These are phyloP conservation scores for Pristis pectinata DNA, from an alignment of 2,797 vertebrate genomes.

Conservation along the genomic window DNA sequence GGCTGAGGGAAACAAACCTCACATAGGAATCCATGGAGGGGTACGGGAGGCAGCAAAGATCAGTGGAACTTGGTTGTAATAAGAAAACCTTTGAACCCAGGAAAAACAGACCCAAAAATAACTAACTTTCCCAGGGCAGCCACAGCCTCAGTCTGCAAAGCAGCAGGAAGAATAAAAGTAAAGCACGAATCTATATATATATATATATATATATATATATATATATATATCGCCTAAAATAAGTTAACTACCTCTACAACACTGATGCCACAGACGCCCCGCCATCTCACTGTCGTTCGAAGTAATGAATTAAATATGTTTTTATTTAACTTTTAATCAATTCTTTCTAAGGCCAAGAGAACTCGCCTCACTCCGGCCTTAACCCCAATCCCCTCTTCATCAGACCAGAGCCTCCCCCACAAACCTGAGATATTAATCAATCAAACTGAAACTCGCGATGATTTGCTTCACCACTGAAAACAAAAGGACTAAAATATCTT, in stretches of 20 bases:
- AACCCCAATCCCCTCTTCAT: neutral
- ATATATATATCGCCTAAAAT: neutral
- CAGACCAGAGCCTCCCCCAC: neutral
- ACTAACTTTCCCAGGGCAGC: neutral
- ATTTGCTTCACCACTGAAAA: neutral
- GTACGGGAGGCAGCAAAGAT: neutral
- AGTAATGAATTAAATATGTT: neutral
- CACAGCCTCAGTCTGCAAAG: neutral
- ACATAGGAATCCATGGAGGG: conserved; percentile 68
- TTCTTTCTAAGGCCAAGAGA: neutral
- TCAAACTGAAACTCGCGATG: neutral
- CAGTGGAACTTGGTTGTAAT: neutral
- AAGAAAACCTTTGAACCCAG: neutral
- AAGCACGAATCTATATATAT: no score
- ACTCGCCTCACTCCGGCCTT: neutral
- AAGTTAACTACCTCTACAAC: neutral
- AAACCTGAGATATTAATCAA: neutral
- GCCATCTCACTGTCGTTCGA: neutral
- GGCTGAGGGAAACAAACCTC: conserved; percentile 71
- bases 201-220: no score
- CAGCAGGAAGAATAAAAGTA: neutral
- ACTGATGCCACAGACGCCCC: neutral
- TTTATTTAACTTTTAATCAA: neutral
- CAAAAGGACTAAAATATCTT: neutral
- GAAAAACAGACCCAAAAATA: neutral